Evolutionary conservation across 2,888 invertebrate species (phyloP).

Genomic region (Archips crataeganus): DNA sequence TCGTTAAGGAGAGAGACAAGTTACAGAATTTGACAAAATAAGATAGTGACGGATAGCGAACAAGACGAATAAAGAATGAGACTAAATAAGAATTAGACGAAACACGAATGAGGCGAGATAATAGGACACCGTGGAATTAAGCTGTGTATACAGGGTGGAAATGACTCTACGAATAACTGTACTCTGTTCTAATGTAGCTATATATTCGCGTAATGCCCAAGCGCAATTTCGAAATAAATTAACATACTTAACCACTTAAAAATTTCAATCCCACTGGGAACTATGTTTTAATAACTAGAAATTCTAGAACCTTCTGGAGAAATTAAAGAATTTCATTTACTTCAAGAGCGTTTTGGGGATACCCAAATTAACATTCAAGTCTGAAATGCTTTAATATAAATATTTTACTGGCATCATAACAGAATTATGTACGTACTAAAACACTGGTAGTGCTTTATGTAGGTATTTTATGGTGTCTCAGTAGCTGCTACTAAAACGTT

Average conservation of each 20-base stretch:
- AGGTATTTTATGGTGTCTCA: not conserved
- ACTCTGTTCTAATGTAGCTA: no score
- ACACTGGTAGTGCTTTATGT: not conserved
- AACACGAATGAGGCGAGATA: no score
- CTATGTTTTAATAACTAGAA: not conserved
- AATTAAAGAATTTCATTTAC: constrained; percentile 4
- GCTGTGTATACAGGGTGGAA: no score
- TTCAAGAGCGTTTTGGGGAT: not conserved
- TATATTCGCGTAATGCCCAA: no score
- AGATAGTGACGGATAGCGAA: no score
- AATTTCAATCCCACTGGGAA: not conserved
- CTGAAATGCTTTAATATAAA: constrained; percentile 4
- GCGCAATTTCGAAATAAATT: no score
- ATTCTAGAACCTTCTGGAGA: not conserved
- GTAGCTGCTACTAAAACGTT: not conserved
- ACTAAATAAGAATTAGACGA: no score
- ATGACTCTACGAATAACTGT: no score
- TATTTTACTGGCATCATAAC: constrained; percentile 2
- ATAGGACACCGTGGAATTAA: no score
- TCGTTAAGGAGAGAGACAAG: no score
- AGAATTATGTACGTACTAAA: not conserved
- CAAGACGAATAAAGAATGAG: no score
- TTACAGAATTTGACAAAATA: no score
- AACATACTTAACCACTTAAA: not conserved
- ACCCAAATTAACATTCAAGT: constrained; percentile 1